Evolutionary conservation across 92 coral and sea anemone genomes (phyloP).

Genomic region (Zoanthus sociatus): DNA sequence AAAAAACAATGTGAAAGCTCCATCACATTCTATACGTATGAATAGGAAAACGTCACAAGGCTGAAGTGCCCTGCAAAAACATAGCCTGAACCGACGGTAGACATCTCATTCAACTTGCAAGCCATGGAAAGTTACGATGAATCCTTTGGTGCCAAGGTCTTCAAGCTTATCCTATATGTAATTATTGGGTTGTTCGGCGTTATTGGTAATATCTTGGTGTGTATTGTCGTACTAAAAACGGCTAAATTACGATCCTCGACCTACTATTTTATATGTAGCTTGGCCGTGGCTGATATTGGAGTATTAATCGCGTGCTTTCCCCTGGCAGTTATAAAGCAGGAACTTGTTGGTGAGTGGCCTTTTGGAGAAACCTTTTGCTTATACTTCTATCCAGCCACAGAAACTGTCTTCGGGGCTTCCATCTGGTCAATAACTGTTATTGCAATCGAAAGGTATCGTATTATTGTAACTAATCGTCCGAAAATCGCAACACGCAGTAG

Average conservation of each 20-base stretch:
- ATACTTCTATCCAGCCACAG: constrained; percentile 38
- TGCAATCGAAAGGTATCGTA: constrained; percentile 40
- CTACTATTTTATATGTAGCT: constrained; percentile 32
- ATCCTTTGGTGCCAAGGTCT: too few species aligned
- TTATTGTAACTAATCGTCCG: constrained; percentile 41
- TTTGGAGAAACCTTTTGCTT: constrained; percentile 30
- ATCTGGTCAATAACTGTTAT: constrained; percentile 48
- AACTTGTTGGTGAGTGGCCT: constrained; percentile 10
- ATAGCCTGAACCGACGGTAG: neutral
- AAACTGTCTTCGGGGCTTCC: constrained; percentile 15
- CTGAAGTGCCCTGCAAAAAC: neutral
- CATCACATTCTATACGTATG: neutral
- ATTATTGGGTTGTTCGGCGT: constrained; percentile 16
- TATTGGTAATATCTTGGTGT: constrained; percentile 36
- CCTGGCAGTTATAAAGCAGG: constrained; percentile 33
- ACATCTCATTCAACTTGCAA: too few species aligned
- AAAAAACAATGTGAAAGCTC: neutral
- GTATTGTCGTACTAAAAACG: constrained; percentile 32
- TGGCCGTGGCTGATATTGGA: constrained; percentile 39
- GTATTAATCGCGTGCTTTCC: constrained; percentile 6
- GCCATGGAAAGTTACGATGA: too few species aligned
- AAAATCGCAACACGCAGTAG: constrained; percentile 29
- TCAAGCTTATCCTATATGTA: too few species aligned
- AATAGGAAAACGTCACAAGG: neutral
- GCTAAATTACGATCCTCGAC: constrained; percentile 29